Evolutionary conservation across 2,888 invertebrate genomes (phyloP).

Genomic region (Xylota sylvarum): DNA sequence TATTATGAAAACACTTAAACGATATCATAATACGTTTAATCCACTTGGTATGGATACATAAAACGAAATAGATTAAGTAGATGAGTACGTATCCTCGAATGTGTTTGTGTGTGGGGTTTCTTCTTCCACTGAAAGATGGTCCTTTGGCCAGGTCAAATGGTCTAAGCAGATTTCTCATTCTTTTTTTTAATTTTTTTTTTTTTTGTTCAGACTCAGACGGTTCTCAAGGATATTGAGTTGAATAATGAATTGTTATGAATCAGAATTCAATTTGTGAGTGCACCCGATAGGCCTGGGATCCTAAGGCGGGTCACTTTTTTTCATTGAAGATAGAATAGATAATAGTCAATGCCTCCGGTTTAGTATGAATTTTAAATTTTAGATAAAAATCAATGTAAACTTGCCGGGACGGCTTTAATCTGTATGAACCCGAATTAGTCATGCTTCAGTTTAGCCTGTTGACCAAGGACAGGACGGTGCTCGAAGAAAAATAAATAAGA

Average conservation of each 20-base stretch:
- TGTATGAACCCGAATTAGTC: background rate
- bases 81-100: background rate
- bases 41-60: conserved; percentile 34
- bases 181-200: background rate
- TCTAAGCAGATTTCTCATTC: too few relatives aligned
- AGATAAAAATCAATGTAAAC: conserved; percentile 7
- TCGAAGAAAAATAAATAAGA: background rate
- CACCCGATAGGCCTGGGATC: conserved; percentile 11
- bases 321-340: conserved; percentile 6
- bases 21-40: conserved; percentile 44
- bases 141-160: background rate
- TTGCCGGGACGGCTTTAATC: conserved; percentile 5
- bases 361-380: conserved; percentile 4
- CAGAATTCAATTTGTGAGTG: conserved; percentile 49
- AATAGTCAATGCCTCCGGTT: conserved; percentile 13
- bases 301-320: background rate
- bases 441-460: background rate
- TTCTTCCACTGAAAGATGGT: background rate
- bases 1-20: conserved; percentile 48
- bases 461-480: background rate
- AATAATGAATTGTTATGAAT: conserved; percentile 36
- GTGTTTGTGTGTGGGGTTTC: background rate
- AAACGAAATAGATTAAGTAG: conserved; percentile 22
- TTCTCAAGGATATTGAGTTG: conserved; percentile 10
- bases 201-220: background rate